Evolutionary conservation across 1,140 invertebrate genomes (phyloP).

Genomic region (Danaus plexippus): DNA sequence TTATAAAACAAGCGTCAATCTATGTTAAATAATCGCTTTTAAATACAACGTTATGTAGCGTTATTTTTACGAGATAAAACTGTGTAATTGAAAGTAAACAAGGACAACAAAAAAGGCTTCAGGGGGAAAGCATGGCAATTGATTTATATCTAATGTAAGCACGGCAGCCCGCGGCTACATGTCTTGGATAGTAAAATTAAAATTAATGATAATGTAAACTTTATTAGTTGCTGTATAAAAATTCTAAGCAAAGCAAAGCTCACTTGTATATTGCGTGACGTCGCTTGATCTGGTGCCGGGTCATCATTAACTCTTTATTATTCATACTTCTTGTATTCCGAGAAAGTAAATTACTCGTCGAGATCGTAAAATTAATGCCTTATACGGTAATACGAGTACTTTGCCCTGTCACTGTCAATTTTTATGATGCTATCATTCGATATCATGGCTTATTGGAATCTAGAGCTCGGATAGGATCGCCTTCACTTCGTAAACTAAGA

Average conservation of each 20-base stretch:
- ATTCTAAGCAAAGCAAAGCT: conserved; percentile 49
- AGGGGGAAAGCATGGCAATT: conserved; percentile 23
- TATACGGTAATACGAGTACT: conserved; percentile 52
- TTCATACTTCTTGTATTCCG: conserved; percentile 58
- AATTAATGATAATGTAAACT: conserved; percentile 63
- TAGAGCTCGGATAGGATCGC: conserved; percentile 18
- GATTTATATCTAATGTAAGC: conserved; percentile 42
- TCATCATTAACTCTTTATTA: conserved; percentile 52
- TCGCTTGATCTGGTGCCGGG: conserved; percentile 40
- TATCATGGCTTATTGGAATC: conserved; percentile 33
- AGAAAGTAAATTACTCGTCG: conserved; percentile 59
- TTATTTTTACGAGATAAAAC: conserved; percentile 17
- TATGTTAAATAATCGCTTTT: conserved; percentile 13
- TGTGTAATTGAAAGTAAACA: conserved; percentile 26
- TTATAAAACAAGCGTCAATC: too few relatives aligned
- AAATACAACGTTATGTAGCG: conserved; percentile 18
- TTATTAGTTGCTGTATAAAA: conserved; percentile 59
- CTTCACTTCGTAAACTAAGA: conserved; percentile 18
- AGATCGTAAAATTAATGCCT: conserved; percentile 60
- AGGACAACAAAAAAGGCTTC: conserved; percentile 21
- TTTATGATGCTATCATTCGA: conserved; percentile 55
- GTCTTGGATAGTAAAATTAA: conserved; percentile 55
- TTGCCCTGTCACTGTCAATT: conserved; percentile 52
- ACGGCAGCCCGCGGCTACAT: conserved; percentile 35
- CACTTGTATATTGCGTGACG: conserved; percentile 33